These are phyloP conservation scores for Phrynocephalus versicolor DNA, from an alignment of 2,113 vertebrate genomes.

Conservation along the genomic window DNA sequence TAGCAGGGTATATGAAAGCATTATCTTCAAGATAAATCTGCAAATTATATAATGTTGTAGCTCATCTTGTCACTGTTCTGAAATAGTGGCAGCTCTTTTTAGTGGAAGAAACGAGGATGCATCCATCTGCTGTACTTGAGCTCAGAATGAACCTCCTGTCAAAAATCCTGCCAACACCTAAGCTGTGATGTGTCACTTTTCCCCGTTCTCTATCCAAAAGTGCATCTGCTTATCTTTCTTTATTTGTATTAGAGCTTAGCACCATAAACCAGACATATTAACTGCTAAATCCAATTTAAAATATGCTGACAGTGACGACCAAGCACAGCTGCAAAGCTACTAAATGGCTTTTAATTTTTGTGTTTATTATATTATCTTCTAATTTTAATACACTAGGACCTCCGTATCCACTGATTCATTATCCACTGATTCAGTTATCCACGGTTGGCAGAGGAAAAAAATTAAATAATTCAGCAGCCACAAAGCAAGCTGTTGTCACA, in stretches of 20 bases:
- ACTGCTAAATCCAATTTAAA: neutral
- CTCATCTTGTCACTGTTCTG: neutral
- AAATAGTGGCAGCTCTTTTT: neutral
- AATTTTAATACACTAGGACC: too few species aligned
- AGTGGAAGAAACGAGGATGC: neutral
- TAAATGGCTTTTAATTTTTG: neutral
- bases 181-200: neutral
- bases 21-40: neutral
- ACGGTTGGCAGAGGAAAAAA: too few species aligned
- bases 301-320: neutral
- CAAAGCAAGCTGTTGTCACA: too few species aligned
- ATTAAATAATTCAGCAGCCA: too few species aligned
- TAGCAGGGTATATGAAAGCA: neutral
- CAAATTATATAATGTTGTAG: neutral
- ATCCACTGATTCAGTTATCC: too few species aligned
- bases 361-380: neutral
- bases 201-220: neutral
- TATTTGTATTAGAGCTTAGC: too few species aligned
- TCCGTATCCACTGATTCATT: too few species aligned
- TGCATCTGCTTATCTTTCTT: neutral
- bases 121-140: neutral
- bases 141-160: constrained; percentile 1
- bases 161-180: neutral
- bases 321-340: neutral
- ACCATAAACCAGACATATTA: neutral